Percentiles rank a stretch among this genome's conserved stretches.
These are phyloP conservation scores for Aegotheles bennettii DNA, from an alignment of 2,113 vertebrate genomes.

Conservation along the genomic window DNA sequence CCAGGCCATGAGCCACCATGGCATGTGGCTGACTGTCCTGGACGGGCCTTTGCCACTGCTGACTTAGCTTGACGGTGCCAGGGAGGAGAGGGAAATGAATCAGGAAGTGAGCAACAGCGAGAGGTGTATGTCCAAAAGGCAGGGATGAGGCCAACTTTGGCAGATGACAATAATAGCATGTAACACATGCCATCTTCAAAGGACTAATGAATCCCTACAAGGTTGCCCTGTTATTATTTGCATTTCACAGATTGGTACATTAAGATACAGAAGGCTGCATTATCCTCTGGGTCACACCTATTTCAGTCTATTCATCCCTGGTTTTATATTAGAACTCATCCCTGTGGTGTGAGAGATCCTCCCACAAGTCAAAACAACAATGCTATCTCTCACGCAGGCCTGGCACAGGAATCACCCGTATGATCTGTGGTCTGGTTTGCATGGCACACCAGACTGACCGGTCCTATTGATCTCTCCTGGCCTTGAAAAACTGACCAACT, in stretches of 20 bases:
- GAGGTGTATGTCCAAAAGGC: slow-evolving; percentile 27
- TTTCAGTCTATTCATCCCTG: slow-evolving; percentile 27
- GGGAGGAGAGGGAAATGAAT: slow-evolving; percentile 59
- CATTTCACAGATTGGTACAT: slow-evolving; percentile 22
- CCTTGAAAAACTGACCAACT: neutral
- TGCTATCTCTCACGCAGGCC: neutral
- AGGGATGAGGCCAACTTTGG: slow-evolving; percentile 12
- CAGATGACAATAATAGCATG: slow-evolving; percentile 42
- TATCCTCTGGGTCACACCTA: slow-evolving; percentile 57
- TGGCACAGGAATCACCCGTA: neutral
- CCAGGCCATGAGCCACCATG: slow-evolving; percentile 1
- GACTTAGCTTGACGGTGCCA: slow-evolving; percentile 10
- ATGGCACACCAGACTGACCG: neutral
- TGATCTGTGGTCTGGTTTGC: neutral
- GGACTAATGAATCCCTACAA: slow-evolving; percentile 44
- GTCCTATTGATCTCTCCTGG: neutral
- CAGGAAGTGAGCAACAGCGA: slow-evolving; percentile 52
- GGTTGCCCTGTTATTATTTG: slow-evolving; percentile 54
- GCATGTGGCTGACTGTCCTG: slow-evolving; percentile 1
- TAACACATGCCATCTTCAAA: slow-evolving; percentile 56
- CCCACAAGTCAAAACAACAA: neutral
- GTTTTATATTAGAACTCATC: neutral
- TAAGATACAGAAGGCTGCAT: slow-evolving; percentile 27
- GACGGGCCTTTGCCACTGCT: neutral
- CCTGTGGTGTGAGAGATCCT: neutral